Conservation (phyloP, 2,888 invertebrate species). For the Portevinia maculata region DNA sequence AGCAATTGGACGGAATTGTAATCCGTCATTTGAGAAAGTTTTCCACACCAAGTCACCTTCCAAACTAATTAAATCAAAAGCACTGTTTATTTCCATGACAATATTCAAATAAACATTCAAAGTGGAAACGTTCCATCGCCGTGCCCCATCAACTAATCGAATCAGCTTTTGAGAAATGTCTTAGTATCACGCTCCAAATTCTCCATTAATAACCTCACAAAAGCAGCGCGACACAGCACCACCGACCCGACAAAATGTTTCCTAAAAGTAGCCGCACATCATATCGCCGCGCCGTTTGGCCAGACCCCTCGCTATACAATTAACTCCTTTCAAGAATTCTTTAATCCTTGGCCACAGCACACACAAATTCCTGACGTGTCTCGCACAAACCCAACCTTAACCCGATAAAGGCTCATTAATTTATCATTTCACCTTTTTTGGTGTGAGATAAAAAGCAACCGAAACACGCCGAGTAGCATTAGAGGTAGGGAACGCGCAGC, state of each 20-base stretch:
- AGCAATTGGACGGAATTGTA: background rate
- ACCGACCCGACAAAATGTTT: conserved; percentile 46
- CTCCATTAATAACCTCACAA: conserved; percentile 60
- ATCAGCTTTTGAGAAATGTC: conserved; percentile 57
- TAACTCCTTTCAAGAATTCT: conserved; percentile 64
- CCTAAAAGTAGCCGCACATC: conserved; percentile 17
- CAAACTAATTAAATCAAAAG: conserved; percentile 47
- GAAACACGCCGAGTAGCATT: conserved; percentile 68
- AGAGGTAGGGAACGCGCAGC: conserved; percentile 40
- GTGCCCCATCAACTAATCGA: conserved; percentile 50
- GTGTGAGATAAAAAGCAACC: conserved; percentile 73
- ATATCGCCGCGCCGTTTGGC: background rate
- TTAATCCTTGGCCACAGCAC: conserved; percentile 63
- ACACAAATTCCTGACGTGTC: conserved; percentile 10
- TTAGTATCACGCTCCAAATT: conserved; percentile 48
- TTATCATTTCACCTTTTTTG: conserved; percentile 72
- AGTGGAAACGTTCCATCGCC: conserved; percentile 33
- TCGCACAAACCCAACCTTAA: conserved; percentile 58
- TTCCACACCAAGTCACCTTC: background rate
- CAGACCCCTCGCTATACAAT: conserved; percentile 28
- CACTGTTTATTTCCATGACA: conserved; percentile 41
- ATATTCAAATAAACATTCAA: conserved; percentile 28
- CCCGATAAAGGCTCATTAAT: conserved; percentile 73
- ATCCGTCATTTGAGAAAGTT: background rate
- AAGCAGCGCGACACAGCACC: conserved; percentile 28